Base-by-base conservation (phyloP, 64 coral and sea anemone genomes). In the Porites australiensis region DNA sequence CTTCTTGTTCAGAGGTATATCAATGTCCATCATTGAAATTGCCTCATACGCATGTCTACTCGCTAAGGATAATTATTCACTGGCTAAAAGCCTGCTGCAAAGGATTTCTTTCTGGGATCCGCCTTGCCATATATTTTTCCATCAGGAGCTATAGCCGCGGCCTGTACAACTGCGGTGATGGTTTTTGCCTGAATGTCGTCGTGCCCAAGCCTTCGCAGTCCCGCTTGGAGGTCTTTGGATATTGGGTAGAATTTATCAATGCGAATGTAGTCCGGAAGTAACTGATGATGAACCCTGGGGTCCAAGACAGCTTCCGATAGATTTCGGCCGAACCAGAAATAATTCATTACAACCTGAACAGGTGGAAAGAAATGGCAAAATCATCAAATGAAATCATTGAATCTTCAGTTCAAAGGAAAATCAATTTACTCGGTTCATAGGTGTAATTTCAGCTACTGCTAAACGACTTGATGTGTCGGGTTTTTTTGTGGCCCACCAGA, bases 301-400 rank as follows among this genome's bases (percentile, higher is more conserved):
- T 97, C 95, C 5, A 48, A 79, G 15, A 97, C 88, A 10, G 95
- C 74, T 6, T 97, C 20, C 5, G 95, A 75, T 4, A 97, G 64
- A 23, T 88, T 97, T 45, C 70, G 77, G 61, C 91, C 83, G 64
- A 97, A 97, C 95, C 95, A 97, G 8, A 97, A 60, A 43, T 94
- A 97, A 70, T 97, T 97, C 92, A 97, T 97, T 15, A 83, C 86
- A 9, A 85, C 83, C 95, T 97, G 50, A 2, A 88, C 63, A n/a
- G 3, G 6, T 49, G 5, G 5, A 82, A 62, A 43, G 12, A 7
- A 64, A 64, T 63, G 18, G 1, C 2, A 67, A 7, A 50, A 46
- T 18, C 73, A 76, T 6, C 54, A 37, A 37, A 37, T 37, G 27
- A 37, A 37, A 37, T 37, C 27, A 37, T 37, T 37, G 27, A 37